Evolutionary conservation across 2,888 invertebrate genomes (phyloP).

Genomic region (Tipula helvola): DNA sequence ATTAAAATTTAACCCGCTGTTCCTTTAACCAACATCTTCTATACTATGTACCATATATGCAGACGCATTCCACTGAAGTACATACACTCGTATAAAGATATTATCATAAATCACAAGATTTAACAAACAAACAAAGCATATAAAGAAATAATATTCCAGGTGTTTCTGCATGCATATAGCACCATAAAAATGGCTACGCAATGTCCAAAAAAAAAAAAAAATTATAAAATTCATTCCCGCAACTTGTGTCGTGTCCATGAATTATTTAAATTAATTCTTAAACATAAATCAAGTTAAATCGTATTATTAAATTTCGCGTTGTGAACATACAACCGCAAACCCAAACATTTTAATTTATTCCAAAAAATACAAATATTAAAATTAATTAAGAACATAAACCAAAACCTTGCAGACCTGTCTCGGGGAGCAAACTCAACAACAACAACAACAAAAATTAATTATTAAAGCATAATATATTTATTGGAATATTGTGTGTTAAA

Average conservation of each 20-base stretch:
- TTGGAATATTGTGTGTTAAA: not conserved
- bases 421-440: not conserved
- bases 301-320: not conserved
- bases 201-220: not conserved
- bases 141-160: not conserved
- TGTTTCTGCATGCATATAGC: not conserved
- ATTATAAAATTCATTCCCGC: not conserved
- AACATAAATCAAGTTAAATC: not conserved
- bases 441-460: not conserved
- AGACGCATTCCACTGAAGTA: not conserved
- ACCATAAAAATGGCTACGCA: not conserved
- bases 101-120: not conserved
- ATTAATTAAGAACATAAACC: conserved; percentile 4
- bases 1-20: not conserved
- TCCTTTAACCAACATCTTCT: not conserved
- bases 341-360: not conserved
- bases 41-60: not conserved
- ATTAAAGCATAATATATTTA: not conserved
- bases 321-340: not conserved
- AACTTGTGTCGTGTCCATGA: not conserved
- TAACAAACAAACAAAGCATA: not conserved
- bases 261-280: not conserved
- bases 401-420: not conserved
- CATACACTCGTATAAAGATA: not conserved
- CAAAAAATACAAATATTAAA: not conserved